Evolutionary conservation across 2,797 vertebrate species (phyloP).

Genomic region (Pseudochromis fuscus): DNA sequence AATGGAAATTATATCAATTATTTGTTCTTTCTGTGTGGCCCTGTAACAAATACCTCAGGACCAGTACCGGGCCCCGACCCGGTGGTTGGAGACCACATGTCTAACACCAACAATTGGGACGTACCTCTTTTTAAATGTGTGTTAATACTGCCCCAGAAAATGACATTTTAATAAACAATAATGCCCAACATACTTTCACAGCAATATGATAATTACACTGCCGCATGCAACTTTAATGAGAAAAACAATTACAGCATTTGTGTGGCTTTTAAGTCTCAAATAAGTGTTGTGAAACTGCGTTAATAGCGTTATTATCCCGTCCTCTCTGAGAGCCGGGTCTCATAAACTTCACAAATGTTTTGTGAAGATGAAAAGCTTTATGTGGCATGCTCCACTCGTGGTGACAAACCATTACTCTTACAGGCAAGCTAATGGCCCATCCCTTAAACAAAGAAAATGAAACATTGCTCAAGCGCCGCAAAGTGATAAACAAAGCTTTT

Average conservation of each 20-base stretch:
- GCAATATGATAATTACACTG: slow-evolving; percentile 7
- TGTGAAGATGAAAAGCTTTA: slow-evolving; percentile 73
- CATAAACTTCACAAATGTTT: slow-evolving; percentile 66
- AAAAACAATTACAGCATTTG: slow-evolving; percentile 49
- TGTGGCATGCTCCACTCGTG: slow-evolving; percentile 34
- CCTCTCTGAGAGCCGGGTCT: slow-evolving; percentile 38
- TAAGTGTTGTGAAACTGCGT: slow-evolving; percentile 42
- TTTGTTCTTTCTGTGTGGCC: too few species aligned
- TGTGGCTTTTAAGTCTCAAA: slow-evolving; percentile 43
- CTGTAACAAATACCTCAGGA: too few species aligned
- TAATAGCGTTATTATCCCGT: slow-evolving; percentile 43
- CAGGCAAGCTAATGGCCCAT: slow-evolving; percentile 72
- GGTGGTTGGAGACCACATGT: too few species aligned
- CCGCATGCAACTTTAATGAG: slow-evolving; percentile 62
- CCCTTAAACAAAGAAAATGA: slow-evolving; percentile 72
- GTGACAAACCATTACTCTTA: slow-evolving; percentile 70
- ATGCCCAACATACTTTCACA: slow-evolving; percentile 16
- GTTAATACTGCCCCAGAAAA: slow-evolving; percentile 4
- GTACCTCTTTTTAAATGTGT: slow-evolving; percentile 6
- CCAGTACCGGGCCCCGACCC: too few species aligned
- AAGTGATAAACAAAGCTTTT: slow-evolving; percentile 66
- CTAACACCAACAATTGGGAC: slow-evolving; percentile 28
- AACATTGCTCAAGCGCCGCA: slow-evolving; percentile 56
- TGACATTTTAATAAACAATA: slow-evolving; percentile 21
- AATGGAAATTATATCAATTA: too few species aligned